A percentile compares a stretch with the other conserved stretches of the same genome.
Evolutionary conservation across 2,113 vertebrate species (phyloP).

Genomic region (Menidia beryllina): DNA sequence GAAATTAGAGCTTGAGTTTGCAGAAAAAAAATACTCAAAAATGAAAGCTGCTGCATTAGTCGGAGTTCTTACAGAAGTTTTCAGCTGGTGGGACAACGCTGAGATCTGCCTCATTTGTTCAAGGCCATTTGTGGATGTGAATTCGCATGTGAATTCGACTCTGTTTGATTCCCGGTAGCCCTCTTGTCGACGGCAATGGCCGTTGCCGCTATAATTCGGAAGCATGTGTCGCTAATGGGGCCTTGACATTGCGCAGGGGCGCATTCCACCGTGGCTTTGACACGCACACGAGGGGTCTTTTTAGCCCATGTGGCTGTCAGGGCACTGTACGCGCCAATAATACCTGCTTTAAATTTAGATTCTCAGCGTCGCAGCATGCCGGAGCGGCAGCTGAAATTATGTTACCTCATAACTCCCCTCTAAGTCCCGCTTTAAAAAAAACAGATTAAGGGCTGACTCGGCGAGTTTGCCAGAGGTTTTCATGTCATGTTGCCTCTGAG

Average conservation of each 20-base stretch:
- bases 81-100: conserved; percentile 10
- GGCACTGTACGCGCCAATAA: conserved; percentile 73
- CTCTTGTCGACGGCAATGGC: conserved; percentile 41
- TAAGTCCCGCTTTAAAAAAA: conserved; percentile 44
- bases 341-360: conserved; percentile 82
- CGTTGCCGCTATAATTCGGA: conserved; percentile 36
- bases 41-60: conserved; percentile 49
- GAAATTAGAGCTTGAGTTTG: conserved; percentile 46
- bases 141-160: neutral
- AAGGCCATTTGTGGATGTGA: conserved; percentile 13
- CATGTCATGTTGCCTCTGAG: conserved; percentile 61
- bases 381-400: conserved; percentile 76
- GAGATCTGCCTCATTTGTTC: conserved; percentile 1
- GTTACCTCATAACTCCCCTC: conserved; percentile 50
- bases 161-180: conserved; percentile 27
- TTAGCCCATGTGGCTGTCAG: conserved; percentile 62
- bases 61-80: conserved; percentile 39
- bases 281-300: conserved; percentile 53
- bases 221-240: conserved; percentile 61
- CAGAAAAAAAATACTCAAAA: conserved; percentile 67
- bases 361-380: conserved; percentile 53
- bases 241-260: conserved; percentile 55
- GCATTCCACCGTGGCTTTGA: conserved; percentile 58
- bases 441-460: conserved; percentile 69
- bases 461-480: conserved; percentile 57